Evolutionary conservation across 2,797 vertebrate genomes (phyloP), one percentile per base, ranked within the genome.

Genomic region (Rhincodon typus): DNA sequence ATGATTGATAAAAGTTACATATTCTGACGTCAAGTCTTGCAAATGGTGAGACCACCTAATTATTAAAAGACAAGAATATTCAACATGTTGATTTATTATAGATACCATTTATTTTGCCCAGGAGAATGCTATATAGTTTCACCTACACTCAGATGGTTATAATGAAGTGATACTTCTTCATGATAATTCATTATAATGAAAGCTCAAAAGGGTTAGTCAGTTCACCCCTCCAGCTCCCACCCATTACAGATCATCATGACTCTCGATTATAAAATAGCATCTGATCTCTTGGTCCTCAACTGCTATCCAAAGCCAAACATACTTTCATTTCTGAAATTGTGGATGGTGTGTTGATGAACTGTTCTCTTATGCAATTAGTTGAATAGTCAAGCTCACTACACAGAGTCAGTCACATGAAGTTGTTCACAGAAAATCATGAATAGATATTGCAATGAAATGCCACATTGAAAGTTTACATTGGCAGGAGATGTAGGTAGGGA

Each of bases 121-220:
- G 25, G 25, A 23, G n/a, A 69, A 50, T 42, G 67, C n/a, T 70
- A 94, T 94, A 69, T 94, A 67, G 69, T 94, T 94, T 67, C 34
- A 91, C 62, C 88, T 91, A 38, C 69, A 69, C 38, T 69, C 57
- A 91, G 88, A 57, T 91, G 88, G 10, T 94, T 72, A 94, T 69
- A 94, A 94, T 94, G 38, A 94, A 94, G 93, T 94, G 93, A 94
- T 94, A 69, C 62, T 72, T 72, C 93, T 70, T 50, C 67, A 94
- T 70, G 42, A 38, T 94, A 94, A 94, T 70, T 94, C 38, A 94
- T 69, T 66, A 91, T 19, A 91, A 66, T 91, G 88, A 94, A 90
- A 70, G 19, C 34, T 46, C 25, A 69, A 72, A 94, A 70, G 66
- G 42, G 67, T 66, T 91, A 91, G 62, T 94, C 27, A 94, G 93